Conservation (phyloP, 2,113 vertebrate species). For the Anhinga anhinga region DNA sequence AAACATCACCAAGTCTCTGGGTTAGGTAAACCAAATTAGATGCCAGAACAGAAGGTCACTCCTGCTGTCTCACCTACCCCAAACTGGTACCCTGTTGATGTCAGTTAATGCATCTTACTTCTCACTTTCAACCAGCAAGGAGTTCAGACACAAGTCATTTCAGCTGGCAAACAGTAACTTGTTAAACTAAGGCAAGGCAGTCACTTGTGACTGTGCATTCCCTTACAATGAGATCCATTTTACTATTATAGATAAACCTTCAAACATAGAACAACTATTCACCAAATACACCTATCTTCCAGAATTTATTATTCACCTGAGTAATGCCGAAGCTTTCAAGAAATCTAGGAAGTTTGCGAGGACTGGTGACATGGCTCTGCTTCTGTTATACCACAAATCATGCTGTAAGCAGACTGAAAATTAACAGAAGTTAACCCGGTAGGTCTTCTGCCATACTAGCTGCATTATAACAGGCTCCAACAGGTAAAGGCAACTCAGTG, state of each 20-base stretch:
- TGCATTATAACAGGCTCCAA: neutral
- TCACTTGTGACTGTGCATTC: neutral
- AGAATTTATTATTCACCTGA: neutral
- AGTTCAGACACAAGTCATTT: neutral
- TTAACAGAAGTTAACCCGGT: neutral
- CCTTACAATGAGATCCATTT: neutral
- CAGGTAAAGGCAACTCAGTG: accelerated
- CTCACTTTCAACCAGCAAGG: neutral
- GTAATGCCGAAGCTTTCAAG: neutral
- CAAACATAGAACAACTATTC: neutral
- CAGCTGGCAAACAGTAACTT: neutral
- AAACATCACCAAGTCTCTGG: neutral
- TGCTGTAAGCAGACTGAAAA: neutral
- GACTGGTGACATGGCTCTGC: accelerated
- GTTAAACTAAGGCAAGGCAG: neutral
- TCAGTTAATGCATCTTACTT: neutral
- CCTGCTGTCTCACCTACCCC: neutral
- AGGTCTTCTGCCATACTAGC: neutral
- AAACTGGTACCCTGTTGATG: neutral
- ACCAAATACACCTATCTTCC: neutral
- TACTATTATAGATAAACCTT: neutral
- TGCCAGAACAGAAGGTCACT: neutral
- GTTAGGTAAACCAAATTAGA: neutral
- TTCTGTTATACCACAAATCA: neutral
- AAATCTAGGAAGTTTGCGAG: neutral